Evolutionary conservation across 2,113 vertebrate genomes (phyloP), one percentile per base, ranked within the genome.

Genomic region (rat (Rattus norvegicus)): DNA sequence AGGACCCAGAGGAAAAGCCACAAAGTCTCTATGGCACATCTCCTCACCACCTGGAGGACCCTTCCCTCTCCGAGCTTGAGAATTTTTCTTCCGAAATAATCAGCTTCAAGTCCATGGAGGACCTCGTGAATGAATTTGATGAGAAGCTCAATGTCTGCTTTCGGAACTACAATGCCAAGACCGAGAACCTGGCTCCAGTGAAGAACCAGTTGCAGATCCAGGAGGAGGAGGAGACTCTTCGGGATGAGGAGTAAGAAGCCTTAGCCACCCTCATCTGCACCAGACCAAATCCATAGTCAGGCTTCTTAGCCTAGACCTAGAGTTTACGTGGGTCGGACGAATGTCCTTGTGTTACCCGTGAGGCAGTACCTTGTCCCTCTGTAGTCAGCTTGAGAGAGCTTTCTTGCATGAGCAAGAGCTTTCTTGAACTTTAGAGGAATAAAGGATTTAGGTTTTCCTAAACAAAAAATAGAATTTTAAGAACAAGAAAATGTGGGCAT

Each of bases 101-200:
- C 98, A 99, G 99, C 98, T 99, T 99, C 98, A 99, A 99, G 98
- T 99, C 99, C 73, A 99, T 99, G 99, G 99, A 99, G 97, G 99
- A 99, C 96, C 99, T 99, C 79, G 99, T 99, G 95, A 99, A 99
- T 24, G 99, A 99, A 92, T 99, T 99, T 92, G 99, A 99, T 4
- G 99, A 99, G 98, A 99, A 99, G 98, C 99, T 99, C 95, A 99
- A 99, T 22, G 99, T 99, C 94, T 99, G 99, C 97, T 99, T 99
- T 98, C 99, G 99, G 97, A 99, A 99, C 98, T 99, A 99, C 98
- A 99, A 99, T 96, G 99, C 99, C 98, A 99, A 99, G 98, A 99
- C 99, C 0, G 99, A 99, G 96, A 99, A 98, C 92, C 98, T 99
- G 94, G 99, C 99, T 0, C 99, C 99, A 0, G 99, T 99, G 93